Base-by-base conservation (phyloP, 2,797 vertebrate species). In the Sciaenops ocellatus region DNA sequence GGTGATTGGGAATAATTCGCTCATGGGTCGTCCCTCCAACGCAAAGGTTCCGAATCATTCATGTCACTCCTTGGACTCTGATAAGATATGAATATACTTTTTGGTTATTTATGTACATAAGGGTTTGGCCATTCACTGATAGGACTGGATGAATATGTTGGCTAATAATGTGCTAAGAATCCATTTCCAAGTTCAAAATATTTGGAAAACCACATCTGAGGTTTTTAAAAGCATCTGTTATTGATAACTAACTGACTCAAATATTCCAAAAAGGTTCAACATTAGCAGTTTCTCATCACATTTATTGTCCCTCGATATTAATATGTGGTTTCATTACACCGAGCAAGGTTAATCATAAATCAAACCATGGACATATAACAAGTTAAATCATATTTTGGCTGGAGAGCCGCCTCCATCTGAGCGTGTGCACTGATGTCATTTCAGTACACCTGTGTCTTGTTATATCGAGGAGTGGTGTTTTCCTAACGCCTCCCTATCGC, bases 381-480 rank as follows among this genome's bases (percentile, higher is more conserved):
- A 67, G 12, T 41, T 12, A 48, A 83, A 81, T 87, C 52, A 78
- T 66, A 74, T 76, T 83, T 69, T 79, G 82, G 73, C 83, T 30
- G 51, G 2, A 44, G 57, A 34, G 59, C 24, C 3, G 24, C 63
- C 61, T 88, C 79, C 68, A 78, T 22, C 71, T 73, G 68, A 82
- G 84, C 60, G 67, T 38, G 26, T 42, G 34, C 69, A 2, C 85
- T 91, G 87, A 92, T 82, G 89, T 92, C 85, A 91, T 80, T 84
- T 51, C 41, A 54, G 57, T 22, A 48, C 90, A 93, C 89, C 91
- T 93, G 90, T 2, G n/a, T 85, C 82, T 86, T 71, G 82, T 92
- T 93, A 88, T 60, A 63, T 17, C 0, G n/a, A 65, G 69, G 65
- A 65, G 51, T 20, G 68, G 44, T 75, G 82, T 84, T 85, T 82